Base-by-base conservation (phyloP, 2,888 invertebrate species). In the Alloplasta piceator region DNA sequence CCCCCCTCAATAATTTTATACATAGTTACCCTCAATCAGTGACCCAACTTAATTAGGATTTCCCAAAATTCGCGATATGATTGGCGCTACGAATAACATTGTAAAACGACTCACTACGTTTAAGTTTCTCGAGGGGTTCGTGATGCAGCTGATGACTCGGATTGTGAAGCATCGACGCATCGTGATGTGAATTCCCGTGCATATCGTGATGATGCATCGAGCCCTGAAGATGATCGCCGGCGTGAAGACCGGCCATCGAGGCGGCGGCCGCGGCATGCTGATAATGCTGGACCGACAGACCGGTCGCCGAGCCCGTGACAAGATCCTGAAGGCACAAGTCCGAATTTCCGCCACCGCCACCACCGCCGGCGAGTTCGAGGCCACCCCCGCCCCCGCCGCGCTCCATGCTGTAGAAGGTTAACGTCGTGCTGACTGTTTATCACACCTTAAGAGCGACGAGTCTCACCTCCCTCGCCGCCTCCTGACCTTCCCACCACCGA, bases 81-180 rank as follows among this genome's bases (percentile, higher is more conserved):
- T 26, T 26, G 26, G 3, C 26, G 26, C 26, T 26, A 26, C 26
- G 3, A 26, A 26, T 26, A 26, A 60, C 84, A 86, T 83, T 80
- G 82, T 85, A 83, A 26, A 87, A 84, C 85, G 87, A 95, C 96
- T 96, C 93, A 96, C 94, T 94, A 95, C 96, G 94, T 94, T 96
- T 96, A 79, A 96, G 94, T 91, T 96, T 96, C 93, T 96, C 96
- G 81, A 96, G 91, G 6, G 96, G 96, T 89, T 96, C 96, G 90
- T 95, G 95, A 85, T 96, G 95, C 82, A 95, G 94, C 87, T 95
- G 95, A 77, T 93, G 95, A 10, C 95, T 93, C 0, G 94, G 94
- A 64, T 94, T 94, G 83, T 95, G 95, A 39, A 95, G 92, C 74
- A 95, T 94, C 36, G 91, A 87, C 0, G 88, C 85, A 67, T 94